A percentile compares a stretch with the other conserved stretches of the same genome.
phyloP scores from a whole-genome alignment of 1,140 invertebrate genomes.

The Nebria ingens region DNA sequence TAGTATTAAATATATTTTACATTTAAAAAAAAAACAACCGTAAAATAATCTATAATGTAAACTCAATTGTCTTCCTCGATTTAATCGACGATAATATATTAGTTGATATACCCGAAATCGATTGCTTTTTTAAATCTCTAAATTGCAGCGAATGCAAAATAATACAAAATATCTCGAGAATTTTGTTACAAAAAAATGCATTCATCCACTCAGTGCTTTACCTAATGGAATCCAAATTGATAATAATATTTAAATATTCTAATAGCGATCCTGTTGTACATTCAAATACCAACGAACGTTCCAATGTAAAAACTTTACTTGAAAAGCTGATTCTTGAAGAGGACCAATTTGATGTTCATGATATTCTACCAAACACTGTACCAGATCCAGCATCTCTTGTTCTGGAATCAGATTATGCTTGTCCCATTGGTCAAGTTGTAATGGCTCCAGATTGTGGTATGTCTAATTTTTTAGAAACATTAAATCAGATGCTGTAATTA shows the following conservation, averaged over 20 bases:
- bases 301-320: slow-evolving; percentile 68
- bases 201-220: too few species aligned
- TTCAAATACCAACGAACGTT: slow-evolving; percentile 73
- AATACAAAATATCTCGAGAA: too few species aligned
- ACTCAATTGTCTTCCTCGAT: too few species aligned
- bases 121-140: too few species aligned
- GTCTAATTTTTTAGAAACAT: slow-evolving; percentile 17
- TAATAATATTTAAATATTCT: background rate
- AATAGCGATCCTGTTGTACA: slow-evolving; percentile 80
- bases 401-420: slow-evolving; percentile 83
- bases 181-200: too few species aligned
- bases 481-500: slow-evolving; percentile 14
- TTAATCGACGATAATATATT: too few species aligned
- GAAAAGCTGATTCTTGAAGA: slow-evolving; percentile 84
- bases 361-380: slow-evolving; percentile 87
- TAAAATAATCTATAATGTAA: too few species aligned
- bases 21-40: too few species aligned
- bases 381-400: slow-evolving; percentile 82
- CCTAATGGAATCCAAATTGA: too few species aligned
- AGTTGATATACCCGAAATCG: too few species aligned
- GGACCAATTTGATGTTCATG: slow-evolving; percentile 84
- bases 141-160: too few species aligned
- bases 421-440: slow-evolving; percentile 84
- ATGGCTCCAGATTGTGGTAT: slow-evolving; percentile 83
- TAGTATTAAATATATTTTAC: too few species aligned